These are phyloP conservation scores for Listronotus bonariensis DNA, from an alignment of 1,140 invertebrate genomes.

Conservation along the genomic window DNA sequence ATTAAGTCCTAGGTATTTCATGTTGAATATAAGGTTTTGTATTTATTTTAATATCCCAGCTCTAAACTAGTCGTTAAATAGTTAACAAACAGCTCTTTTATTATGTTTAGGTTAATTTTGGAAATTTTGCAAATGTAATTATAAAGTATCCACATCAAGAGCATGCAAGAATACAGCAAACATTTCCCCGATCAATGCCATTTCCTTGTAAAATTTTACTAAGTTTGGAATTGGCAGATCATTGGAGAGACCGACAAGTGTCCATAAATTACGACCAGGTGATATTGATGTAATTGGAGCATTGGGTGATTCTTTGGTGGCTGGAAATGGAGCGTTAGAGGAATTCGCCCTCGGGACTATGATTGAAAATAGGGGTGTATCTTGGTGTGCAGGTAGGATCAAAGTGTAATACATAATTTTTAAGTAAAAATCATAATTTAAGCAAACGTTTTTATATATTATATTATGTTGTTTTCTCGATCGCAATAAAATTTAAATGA, in stretches of 20 bases:
- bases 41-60: background rate
- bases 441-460: no score
- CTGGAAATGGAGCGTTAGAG: constrained; percentile 76
- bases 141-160: constrained; percentile 44
- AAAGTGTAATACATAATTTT: no score
- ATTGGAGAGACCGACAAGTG: constrained; percentile 51
- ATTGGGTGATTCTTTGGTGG: constrained; percentile 78
- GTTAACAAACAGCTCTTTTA: background rate
- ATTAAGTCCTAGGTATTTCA: background rate
- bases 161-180: constrained; percentile 39
- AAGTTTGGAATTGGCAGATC: constrained; percentile 39
- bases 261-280: constrained; percentile 70
- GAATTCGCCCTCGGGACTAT: constrained; percentile 73
- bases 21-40: background rate
- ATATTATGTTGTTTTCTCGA: no score
- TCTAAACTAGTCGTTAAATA: background rate
- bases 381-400: constrained; percentile 70
- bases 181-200: constrained; percentile 43
- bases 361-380: constrained; percentile 77
- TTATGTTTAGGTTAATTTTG: constrained; percentile 29
- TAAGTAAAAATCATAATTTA: no score
- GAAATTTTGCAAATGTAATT: constrained; percentile 46
- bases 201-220: constrained; percentile 53
- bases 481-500: no score
- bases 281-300: constrained; percentile 80